Evolutionary conservation across 1,140 invertebrate genomes (phyloP).

Genomic region (Drosophila nebulosa): DNA sequence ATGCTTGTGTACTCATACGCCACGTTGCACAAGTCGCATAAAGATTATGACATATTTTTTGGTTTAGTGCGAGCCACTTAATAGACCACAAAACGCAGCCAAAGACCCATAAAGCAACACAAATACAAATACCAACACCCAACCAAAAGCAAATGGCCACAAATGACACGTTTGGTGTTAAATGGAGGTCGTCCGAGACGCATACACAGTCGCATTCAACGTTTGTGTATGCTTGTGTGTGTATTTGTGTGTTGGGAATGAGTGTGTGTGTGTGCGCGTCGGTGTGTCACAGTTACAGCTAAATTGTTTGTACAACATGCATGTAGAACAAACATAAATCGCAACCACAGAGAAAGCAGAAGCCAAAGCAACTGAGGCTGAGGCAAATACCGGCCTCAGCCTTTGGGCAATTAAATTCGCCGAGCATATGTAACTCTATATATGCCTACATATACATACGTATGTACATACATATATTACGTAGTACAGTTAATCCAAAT

Average conservation of each 20-base stretch:
- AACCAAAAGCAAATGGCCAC: constrained; percentile 62
- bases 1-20: constrained; percentile 37
- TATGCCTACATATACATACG: not conserved
- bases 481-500: not conserved
- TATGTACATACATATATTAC: not conserved
- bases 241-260: constrained; percentile 21
- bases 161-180: constrained; percentile 79
- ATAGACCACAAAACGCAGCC: constrained; percentile 73
- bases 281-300: constrained; percentile 64
- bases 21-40: constrained; percentile 52
- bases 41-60: constrained; percentile 68
- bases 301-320: constrained; percentile 78
- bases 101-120: constrained; percentile 53
- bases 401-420: constrained; percentile 3
- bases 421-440: constrained; percentile 1
- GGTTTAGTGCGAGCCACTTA: constrained; percentile 72
- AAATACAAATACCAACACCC: constrained; percentile 14
- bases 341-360: constrained; percentile 40
- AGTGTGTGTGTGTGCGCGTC: not conserved
- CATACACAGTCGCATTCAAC: constrained; percentile 28
- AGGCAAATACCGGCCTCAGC: not conserved
- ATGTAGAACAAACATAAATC: constrained; percentile 77
- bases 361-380: constrained; percentile 27
- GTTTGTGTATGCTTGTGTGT: not conserved
- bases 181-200: constrained; percentile 67